Base-by-base conservation (phyloP, 2,113 vertebrate genomes). In the Apeltes quadracus region DNA sequence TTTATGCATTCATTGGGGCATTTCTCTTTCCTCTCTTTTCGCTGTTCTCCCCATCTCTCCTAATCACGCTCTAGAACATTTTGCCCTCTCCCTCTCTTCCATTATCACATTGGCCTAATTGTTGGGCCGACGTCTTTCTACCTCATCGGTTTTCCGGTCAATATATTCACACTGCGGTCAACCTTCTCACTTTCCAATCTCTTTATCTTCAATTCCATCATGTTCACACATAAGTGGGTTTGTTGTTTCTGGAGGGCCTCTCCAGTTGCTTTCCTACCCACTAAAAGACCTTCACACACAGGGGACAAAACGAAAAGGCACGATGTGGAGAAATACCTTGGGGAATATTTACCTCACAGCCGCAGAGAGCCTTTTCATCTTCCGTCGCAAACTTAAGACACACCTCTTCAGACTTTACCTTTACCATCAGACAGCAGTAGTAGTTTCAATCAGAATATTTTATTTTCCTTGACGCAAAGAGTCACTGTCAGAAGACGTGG, bases 101-200 rank as follows among this genome's bases (percentile, higher is more conserved):
- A 36, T 61, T 27, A 78, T 65, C 51, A 38, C 34, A 32, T 13
- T 7, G 61, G 25, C 15, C 14, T 7, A 1, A 1, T 51, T 23
- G 66, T 66, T 76, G 36, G 2, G 2, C 46, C 29, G 64, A 68
- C 57, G 67, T 71, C 43, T 20, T 51, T 67, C 27, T 41, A 20
- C 56, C 27, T 57, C 50, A 38, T 57, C 73, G 76, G 56, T 73
- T 70, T 54, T 58, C 63, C 48, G 41, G 59, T 75, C 72, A 75
- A 14, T 82, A 70, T 66, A 22, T 58, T 65, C 34, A 14, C 48
- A 6, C 5, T 0, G 6, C 34, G 4, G 48, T 34, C 66, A 38
- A 6, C 20, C 63, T 50, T 44, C n/a, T 58, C 51, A 25, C 64
- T 78, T 61, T 54, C 55, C 27, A 20, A 12, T 59, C 8, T 51